Conservation (phyloP, 2,113 vertebrate genomes). For the Dasypus novemcinctus region DNA sequence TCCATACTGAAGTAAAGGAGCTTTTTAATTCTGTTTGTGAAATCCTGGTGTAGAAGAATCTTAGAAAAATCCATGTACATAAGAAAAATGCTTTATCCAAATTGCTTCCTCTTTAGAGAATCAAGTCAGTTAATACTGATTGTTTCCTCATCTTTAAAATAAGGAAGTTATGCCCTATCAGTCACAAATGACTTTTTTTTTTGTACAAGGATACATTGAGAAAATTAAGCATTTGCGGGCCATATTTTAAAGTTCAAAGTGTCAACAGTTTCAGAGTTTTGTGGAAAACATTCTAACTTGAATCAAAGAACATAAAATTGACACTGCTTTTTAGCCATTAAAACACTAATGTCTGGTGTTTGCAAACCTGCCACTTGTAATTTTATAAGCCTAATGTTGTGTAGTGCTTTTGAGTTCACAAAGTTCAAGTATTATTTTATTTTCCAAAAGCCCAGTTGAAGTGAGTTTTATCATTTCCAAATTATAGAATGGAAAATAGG, state of each 20-base stretch:
- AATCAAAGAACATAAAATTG: not conserved
- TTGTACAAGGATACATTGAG: not conserved
- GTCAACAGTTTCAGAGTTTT: not conserved
- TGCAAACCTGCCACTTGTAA: not conserved
- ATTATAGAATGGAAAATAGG: not conserved
- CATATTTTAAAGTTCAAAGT: slow-evolving; percentile 27
- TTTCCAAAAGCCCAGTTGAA: not conserved
- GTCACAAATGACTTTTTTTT: not conserved
- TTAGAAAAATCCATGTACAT: not conserved
- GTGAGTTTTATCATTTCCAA: slow-evolving; percentile 3
- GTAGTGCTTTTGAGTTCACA: not conserved
- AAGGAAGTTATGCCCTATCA: not conserved
- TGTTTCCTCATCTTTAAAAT: not conserved
- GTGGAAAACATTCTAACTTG: not conserved
- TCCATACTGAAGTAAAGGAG: not conserved
- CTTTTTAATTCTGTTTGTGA: not conserved
- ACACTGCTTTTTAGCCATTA: slow-evolving; percentile 21
- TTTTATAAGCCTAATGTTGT: not conserved
- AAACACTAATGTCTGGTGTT: not conserved
- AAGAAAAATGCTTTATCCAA: not conserved
- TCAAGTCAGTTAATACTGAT: not conserved
- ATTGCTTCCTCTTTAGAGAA: not conserved
- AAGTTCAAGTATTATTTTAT: not conserved
- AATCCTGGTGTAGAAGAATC: not conserved
- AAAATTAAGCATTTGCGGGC: slow-evolving; percentile 26